Percentiles rank a stretch among this genome's conserved stretches.
Evolutionary conservation across 2,888 invertebrate genomes (phyloP).

Genomic region (Acleris literana): DNA sequence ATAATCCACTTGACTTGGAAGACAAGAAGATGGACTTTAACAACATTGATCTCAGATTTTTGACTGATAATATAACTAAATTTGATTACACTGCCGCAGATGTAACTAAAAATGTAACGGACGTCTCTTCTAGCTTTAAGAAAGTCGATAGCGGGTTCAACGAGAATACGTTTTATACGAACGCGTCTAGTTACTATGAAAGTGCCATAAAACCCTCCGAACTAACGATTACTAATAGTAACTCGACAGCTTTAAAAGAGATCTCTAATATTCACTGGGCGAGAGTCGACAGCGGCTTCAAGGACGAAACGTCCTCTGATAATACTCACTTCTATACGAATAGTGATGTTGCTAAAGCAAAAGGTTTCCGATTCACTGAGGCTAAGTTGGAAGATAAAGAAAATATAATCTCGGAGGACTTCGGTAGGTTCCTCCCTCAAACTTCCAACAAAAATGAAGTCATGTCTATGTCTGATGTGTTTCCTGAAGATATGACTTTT

Average conservation of each 20-base stretch:
- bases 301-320: conserved; percentile 73
- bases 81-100: conserved; percentile 56
- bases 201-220: conserved; percentile 81
- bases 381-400: conserved; percentile 66
- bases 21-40: conserved; percentile 76
- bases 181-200: conserved; percentile 77
- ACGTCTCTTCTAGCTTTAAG: conserved; percentile 67
- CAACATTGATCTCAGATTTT: conserved; percentile 75
- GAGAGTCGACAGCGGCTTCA: conserved; percentile 77
- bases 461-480: conserved; percentile 76
- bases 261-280: conserved; percentile 77
- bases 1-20: conserved; percentile 67
- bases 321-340: conserved; percentile 65
- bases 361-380: conserved; percentile 59
- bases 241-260: conserved; percentile 66
- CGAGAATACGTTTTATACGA: conserved; percentile 72
- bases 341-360: conserved; percentile 55
- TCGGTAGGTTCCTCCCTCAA: conserved; percentile 60
- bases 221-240: conserved; percentile 64
- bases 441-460: conserved; percentile 61
- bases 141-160: conserved; percentile 75
- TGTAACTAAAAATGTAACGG: conserved; percentile 54
- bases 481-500: conserved; percentile 73
- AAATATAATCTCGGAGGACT: conserved; percentile 60
- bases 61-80: conserved; percentile 71